Base-by-base conservation (phyloP, 1,140 invertebrate genomes). In the Chlorops oryzae region DNA sequence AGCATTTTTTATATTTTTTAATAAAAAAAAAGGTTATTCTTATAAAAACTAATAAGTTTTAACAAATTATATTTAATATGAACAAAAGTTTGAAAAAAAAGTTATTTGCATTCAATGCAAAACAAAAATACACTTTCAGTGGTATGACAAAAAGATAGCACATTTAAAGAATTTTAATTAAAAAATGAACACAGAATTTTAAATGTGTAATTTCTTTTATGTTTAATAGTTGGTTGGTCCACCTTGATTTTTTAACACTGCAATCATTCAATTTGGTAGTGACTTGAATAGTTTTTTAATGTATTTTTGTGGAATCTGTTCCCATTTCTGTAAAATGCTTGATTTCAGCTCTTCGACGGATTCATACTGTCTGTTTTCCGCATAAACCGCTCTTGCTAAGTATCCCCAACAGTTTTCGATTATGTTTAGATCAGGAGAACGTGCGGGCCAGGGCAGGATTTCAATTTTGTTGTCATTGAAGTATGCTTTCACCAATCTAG, bases 331-430 rank as follows among this genome's bases (percentile, higher is more conserved):
- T n/a, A 32, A 32, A 32, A 32, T 32, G n/a, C n/a, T 17, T 15
- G 4, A 15, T 37, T 37, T 37, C 15, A 17, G 37, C 22, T 39
- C 37, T 21, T 39, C 37, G 22, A 39, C 37, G 37, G 17, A 1
- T 20, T 17, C 22, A 21, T 39, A 39, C 10, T 13, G 37, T 39
- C 22, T 6, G 22, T 39, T 39, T 39, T 39, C 37, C 22, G 37
- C 37, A 13, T 39, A 39, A 17, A 39, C 12, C 7, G 18, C 7
- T 5, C 37, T 39, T 39, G 35, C 37, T 9, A 43, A 6, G 25
- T 43, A 43, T 43, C 23, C n/a, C 15, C 41, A 43, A 43, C 41
- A 43, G 23, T 24, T 43, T 43, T 43, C 21, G 2, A 43, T 43
- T 21, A 43, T 23, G 23, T 3, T 43, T 5, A 43, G 41, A 22